phyloP scores from a whole-genome alignment of 2,797 vertebrate genomes.

The Peromyscus melanophrys region DNA sequence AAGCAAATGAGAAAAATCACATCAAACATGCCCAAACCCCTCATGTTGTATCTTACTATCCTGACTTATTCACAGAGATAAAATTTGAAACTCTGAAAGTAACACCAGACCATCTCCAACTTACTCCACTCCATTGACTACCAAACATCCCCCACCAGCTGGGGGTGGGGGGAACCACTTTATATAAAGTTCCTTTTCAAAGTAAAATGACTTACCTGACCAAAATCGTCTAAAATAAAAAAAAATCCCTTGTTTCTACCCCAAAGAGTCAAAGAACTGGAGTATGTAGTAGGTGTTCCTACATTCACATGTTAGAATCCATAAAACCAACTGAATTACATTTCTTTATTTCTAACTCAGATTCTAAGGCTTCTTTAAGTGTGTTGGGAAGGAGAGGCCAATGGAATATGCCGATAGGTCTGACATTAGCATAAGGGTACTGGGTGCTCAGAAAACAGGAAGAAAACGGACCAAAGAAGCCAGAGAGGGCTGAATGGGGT shows the following conservation, averaged over 20 bases:
- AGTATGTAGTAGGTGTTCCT: not conserved
- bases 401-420: not conserved
- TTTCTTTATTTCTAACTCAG: constrained; percentile 50
- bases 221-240: constrained; percentile 6
- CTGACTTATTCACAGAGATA: not conserved
- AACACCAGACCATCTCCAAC: not conserved
- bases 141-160: not conserved
- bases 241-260: not conserved
- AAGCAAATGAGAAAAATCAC: not conserved
- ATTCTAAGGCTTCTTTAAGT: constrained; percentile 42
- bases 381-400: not conserved
- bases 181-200: not conserved
- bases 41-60: not conserved
- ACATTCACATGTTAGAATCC: not conserved
- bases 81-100: not conserved
- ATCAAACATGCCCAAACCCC: not conserved
- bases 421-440: not conserved
- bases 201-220: constrained; percentile 7
- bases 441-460: not conserved
- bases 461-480: not conserved
- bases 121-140: not conserved
- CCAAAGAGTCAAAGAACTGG: not conserved
- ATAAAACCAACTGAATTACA: not conserved
- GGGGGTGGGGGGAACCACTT: not conserved
- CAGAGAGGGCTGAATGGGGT: not conserved